Percentiles rank a stretch among this genome's conserved stretches.
These are phyloP conservation scores for Nansenia antarctica DNA, from an alignment of 2,113 vertebrate genomes.

Conservation along the genomic window DNA sequence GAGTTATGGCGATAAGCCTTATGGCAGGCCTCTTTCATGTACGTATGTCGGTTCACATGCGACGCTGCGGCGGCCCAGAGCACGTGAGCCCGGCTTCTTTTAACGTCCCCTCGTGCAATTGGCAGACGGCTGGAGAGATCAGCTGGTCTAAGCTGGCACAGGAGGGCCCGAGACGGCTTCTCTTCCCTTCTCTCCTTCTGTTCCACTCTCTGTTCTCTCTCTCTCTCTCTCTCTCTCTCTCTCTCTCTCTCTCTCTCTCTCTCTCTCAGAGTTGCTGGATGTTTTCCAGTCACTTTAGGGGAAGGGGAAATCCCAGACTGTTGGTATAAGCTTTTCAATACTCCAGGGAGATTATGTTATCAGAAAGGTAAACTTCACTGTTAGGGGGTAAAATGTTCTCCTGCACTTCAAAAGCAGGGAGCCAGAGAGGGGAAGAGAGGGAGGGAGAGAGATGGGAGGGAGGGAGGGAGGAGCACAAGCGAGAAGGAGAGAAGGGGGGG, in stretches of 20 bases:
- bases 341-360: slow-evolving; percentile 89
- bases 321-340: slow-evolving; percentile 89
- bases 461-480: slow-evolving; percentile 62
- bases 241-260: not conserved
- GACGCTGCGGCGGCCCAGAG: not conserved
- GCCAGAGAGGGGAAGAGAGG: slow-evolving; percentile 64
- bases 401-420: slow-evolving; percentile 79
- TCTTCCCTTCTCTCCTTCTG: slow-evolving; percentile 17
- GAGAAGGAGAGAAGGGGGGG: not conserved
- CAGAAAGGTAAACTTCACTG: slow-evolving; percentile 90
- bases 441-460: not conserved
- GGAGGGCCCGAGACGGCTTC: slow-evolving; percentile 66
- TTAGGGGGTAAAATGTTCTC: slow-evolving; percentile 77
- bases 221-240: not conserved
- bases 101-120: slow-evolving; percentile 57
- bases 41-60: slow-evolving; percentile 21
- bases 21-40: slow-evolving; percentile 35
- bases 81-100: slow-evolving; percentile 50
- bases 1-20: slow-evolving; percentile 20
- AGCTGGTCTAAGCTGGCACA: slow-evolving; percentile 61
- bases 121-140: slow-evolving; percentile 60
- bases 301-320: slow-evolving; percentile 88
- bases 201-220: slow-evolving; percentile 31
- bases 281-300: slow-evolving; percentile 82
- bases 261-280: slow-evolving; percentile 77